Base-by-base conservation (phyloP, 2,888 invertebrate species). In the Graphium colonna region DNA sequence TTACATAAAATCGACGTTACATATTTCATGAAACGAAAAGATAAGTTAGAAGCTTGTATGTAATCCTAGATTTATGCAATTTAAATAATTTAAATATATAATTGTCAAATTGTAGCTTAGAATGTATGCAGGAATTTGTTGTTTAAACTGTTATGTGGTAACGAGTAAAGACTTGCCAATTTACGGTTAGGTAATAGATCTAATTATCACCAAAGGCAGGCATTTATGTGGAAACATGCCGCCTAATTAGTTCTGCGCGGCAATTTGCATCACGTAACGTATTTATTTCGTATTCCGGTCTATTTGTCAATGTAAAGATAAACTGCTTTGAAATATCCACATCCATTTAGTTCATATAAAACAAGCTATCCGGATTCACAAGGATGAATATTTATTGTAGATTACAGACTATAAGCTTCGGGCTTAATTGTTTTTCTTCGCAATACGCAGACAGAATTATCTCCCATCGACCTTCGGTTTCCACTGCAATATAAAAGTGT, bases 391-490 rank as follows among this genome's bases (percentile, higher is more conserved):
- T n/a, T n/a, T n/a, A n/a, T n/a, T n/a, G n/a, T n/a, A n/a, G n/a
- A n/a, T n/a, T n/a, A n/a, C n/a, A n/a, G n/a, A n/a, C n/a, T n/a
- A n/a, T n/a, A n/a, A n/a, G n/a, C n/a, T n/a, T n/a, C n/a, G n/a
- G n/a, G n/a, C n/a, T n/a, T n/a, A n/a, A n/a, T n/a, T n/a, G n/a
- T n/a, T n/a, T n/a, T n/a, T n/a, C n/a, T n/a, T n/a, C n/a, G n/a
- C n/a, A n/a, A n/a, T n/a, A n/a, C n/a, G n/a, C n/a, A n/a, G 33
- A 71, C 68, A 71, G 74, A 68, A 73, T 71, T 68, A 72, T 70
- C 69, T 79, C 58, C 67, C 59, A 64, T 64, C 70, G 49, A 82
- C 87, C 86, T 87, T 87, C 86, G 76, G 77, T 67, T 85, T 83
- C 85, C 82, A 82, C 84, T 84, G 68, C 66, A 68, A 73, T 73